Base-by-base conservation (phyloP, 2,797 vertebrate genomes). In the Adelosebastes latens region DNA sequence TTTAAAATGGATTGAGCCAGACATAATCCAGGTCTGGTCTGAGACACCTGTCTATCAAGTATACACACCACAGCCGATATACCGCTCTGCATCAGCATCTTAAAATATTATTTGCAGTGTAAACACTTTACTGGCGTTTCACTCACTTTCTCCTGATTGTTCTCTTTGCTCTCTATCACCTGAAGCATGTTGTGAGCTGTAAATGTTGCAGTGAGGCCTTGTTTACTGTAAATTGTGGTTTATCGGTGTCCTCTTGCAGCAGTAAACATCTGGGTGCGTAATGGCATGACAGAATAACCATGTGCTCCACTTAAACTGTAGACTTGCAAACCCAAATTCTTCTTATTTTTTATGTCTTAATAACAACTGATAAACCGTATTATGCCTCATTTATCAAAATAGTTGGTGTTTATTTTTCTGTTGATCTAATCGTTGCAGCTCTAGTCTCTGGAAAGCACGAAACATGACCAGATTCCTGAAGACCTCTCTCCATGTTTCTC, bases 191-290 rank as follows among this genome's bases (percentile, higher is more conserved):
- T 32, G 34, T 74, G 36, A 77, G 65, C 65, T 53, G 81, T 64
- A 42, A 32, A 14, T 53, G 55, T 36, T 42, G n/a, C 70, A 61
- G 24, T 20, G 7, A 27, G 31, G 3, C 9, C 8, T 24, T 75
- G 42, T 83, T 79, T 70, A 77, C 80, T 36, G 58, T 73, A 77
- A 72, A 74, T 4, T 9, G n/a, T 4, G 8, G 2, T 64, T 63
- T 22, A 75, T 63, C 27, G 10, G 52, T 52, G 52, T 36, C 65
- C n/a, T 52, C 34, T 14, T 14, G 46, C 25, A 27, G 53, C n/a
- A 16, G 52, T 27, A 46, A 60, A 59, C 4, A n/a, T 63, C 31
- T 63, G 32, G 16, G 5, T 24, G 73, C 1, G 2, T 14, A 25
- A 11, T 14, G 58, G 58, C 34, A 24, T 25, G 58, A 72, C 16